phyloP scores from a whole-genome alignment of 2,797 vertebrate genomes.

The Argyrosomus regius region DNA sequence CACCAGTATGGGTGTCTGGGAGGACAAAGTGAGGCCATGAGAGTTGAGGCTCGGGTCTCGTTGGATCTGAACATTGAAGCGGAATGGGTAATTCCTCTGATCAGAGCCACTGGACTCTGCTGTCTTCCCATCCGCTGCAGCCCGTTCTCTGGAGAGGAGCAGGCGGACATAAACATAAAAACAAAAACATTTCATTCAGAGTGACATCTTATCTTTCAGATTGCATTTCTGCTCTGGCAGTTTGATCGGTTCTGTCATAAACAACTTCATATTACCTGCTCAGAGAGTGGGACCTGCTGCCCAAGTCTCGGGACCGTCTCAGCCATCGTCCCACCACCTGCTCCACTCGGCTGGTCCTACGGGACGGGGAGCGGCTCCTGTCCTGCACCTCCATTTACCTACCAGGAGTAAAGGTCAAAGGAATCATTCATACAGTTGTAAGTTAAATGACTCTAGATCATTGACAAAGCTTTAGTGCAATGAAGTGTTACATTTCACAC shows the following conservation, averaged over 20 bases:
- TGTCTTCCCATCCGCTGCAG: constrained; percentile 78
- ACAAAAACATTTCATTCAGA: not conserved
- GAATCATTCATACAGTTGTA: not conserved
- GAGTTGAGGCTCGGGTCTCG: constrained; percentile 87
- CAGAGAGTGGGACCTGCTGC: constrained; percentile 88
- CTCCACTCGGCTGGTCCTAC: constrained; percentile 93
- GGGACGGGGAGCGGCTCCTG: constrained; percentile 89
- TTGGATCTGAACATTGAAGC: constrained; percentile 88
- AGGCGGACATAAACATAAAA: constrained; percentile 4
- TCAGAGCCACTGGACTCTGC: constrained; percentile 76
- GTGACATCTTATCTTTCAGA: not conserved
- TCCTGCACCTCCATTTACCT: constrained; percentile 98
- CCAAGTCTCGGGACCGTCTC: constrained; percentile 90
- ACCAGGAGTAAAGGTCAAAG: constrained; percentile 22
- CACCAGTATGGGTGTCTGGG: constrained; percentile 89
- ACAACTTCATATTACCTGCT: constrained; percentile 51
- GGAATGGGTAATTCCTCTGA: constrained; percentile 84
- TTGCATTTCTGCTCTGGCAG: constrained; percentile 10
- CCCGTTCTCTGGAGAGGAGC: constrained; percentile 81
- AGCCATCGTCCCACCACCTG: constrained; percentile 98
- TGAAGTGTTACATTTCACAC: not conserved
- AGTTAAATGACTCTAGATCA: not conserved
- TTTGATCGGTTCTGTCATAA: not conserved
- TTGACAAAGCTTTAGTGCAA: not conserved
- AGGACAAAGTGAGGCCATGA: constrained; percentile 92